A percentile compares a stretch with the other conserved stretches of the same genome.
Conservation (phyloP, 1,140 invertebrate species). For the Propsilocerus akamusi region DNA sequence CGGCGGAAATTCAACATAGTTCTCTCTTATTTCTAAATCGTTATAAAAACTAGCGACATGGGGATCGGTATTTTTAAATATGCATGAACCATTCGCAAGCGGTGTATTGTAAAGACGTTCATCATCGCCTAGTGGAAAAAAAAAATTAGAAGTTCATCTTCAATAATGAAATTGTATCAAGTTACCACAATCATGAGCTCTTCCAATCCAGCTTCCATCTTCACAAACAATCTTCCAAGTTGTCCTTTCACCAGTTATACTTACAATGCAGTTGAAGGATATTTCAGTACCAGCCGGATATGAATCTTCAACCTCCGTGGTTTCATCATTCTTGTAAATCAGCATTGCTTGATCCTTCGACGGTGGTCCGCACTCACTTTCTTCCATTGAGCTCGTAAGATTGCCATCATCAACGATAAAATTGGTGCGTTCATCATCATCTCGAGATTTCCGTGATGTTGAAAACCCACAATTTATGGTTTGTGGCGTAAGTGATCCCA, state of each 20-base stretch:
- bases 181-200: slow-evolving; percentile 52
- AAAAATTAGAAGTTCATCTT: background rate
- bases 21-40: slow-evolving; percentile 53
- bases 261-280: slow-evolving; percentile 59
- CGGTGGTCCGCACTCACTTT: slow-evolving; percentile 18
- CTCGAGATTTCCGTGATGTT: slow-evolving; percentile 13
- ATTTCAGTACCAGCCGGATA: slow-evolving; percentile 64
- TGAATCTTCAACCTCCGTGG: slow-evolving; percentile 23
- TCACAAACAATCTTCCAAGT: slow-evolving; percentile 71
- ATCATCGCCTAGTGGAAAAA: slow-evolving; percentile 5
- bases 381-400: slow-evolving; percentile 31
- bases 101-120: background rate
- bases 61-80: slow-evolving; percentile 52
- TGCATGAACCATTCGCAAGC: slow-evolving; percentile 47
- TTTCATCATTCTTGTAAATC: slow-evolving; percentile 18
- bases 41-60: slow-evolving; percentile 63
- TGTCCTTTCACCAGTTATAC: slow-evolving; percentile 54
- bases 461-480: slow-evolving; percentile 30
- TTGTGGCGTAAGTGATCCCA: slow-evolving; percentile 41
- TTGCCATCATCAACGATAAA: background rate
- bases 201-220: slow-evolving; percentile 62
- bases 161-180: slow-evolving; percentile 7
- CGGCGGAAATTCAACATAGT: slow-evolving; percentile 53
- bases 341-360: slow-evolving; percentile 17
- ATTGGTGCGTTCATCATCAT: slow-evolving; percentile 10